These are phyloP conservation scores for Crypturellus undulatus DNA, from an alignment of 2,113 vertebrate genomes.

Conservation along the genomic window DNA sequence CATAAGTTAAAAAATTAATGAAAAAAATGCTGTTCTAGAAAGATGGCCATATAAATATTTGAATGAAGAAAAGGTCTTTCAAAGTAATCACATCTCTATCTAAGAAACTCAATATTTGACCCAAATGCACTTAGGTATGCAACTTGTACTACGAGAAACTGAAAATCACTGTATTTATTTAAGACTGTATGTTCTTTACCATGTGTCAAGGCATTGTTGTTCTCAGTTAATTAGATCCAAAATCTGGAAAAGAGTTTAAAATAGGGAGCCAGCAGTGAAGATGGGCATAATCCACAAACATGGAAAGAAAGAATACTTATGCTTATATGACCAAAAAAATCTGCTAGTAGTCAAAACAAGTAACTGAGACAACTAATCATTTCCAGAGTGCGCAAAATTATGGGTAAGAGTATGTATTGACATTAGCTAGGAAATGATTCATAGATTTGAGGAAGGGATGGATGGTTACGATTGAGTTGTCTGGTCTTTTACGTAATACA, in stretches of 20 bases:
- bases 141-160: neutral
- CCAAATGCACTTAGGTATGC: neutral
- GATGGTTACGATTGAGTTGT: neutral
- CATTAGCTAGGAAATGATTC: neutral
- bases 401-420: neutral
- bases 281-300: neutral
- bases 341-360: neutral
- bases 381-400: neutral
- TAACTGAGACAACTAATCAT: neutral
- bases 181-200: neutral
- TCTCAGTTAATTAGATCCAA: conserved; percentile 28
- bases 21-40: neutral
- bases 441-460: rapidly evolving
- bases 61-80: neutral
- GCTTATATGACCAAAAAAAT: neutral
- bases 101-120: neutral
- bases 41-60: neutral
- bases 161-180: neutral
- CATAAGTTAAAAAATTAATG: neutral
- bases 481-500: neutral
- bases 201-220: neutral
- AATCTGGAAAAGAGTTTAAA: neutral
- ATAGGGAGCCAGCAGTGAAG: neutral
- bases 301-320: neutral
- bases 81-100: neutral